Base-by-base conservation (phyloP, 2,113 vertebrate genomes). In the Tyrannus savana region DNA sequence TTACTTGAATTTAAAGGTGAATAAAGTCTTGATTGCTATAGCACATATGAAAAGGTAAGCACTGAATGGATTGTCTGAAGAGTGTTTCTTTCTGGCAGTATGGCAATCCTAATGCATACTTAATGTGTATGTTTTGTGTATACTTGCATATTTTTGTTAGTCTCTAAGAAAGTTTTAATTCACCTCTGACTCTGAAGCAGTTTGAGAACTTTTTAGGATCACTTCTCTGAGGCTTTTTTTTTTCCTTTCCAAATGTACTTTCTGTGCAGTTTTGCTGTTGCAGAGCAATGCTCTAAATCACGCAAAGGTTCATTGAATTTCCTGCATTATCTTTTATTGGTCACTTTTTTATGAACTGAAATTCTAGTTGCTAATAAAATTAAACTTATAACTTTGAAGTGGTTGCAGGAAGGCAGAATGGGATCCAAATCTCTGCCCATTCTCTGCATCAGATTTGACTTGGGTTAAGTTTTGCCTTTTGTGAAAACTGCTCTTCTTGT, bases 221-320 rank as follows among this genome's bases (percentile, higher is more conserved):
- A 5, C 21, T 89, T 84, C n/a, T 92, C 81, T 42, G 7, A 62
- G 41, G 11, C 22, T 76, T 74, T 89, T 75, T 75, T 91, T 80
- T 91, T 87, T 19, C 19, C n/a, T 78, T 87, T 73, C n/a, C 58
- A 75, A 56, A 14, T 2, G 0, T 82, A 41, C 24, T 84, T 95
- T 89, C 69, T 92, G 30, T 73, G 35, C 55, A 66, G 33, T 85
- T 96, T 82, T 3, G 2, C 47, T 64, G 27, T 69, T 94, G 62
- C 66, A 90, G 73, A 77, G n/a, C 49, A 68, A 49, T 75, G 52
- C 35, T 86, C 49, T 90, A 87, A 92, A 94, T 96, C 86, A 82
- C 31, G 30, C 53, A 79, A 47, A 87, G 77, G 88, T 95, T 94
- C 92, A 87, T 92, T 96, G 96, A 87, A 96, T 97, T 94, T 94